Base-by-base conservation (phyloP, 2,888 invertebrate genomes). In the Anthophora plumipes region DNA sequence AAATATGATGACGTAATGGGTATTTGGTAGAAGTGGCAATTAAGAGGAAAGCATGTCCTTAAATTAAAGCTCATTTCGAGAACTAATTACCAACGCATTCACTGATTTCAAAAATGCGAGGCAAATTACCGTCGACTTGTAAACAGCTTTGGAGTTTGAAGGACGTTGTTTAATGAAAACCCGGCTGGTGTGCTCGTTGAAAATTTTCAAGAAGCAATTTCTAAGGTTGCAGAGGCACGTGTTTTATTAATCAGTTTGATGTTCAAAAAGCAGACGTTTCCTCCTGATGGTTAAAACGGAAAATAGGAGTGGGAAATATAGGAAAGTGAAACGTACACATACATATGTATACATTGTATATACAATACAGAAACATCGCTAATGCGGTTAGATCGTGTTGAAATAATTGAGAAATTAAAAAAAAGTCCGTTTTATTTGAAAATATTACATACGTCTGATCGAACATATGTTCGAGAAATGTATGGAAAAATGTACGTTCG, bases 381-480 rank as follows among this genome's bases (percentile, higher is more conserved):
- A n/a, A n/a, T n/a, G n/a, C n/a, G n/a, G n/a, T n/a, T n/a, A n/a
- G n/a, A n/a, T n/a, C n/a, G n/a, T n/a, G n/a, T n/a, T n/a, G n/a
- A n/a, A n/a, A n/a, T n/a, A n/a, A n/a, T n/a, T n/a, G n/a, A n/a
- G 31, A 4, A 31, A 31, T 1, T 1, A 31, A 31, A 31, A 4
- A 31, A 31, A 31, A 4, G 4, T 20, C 54, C 69, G 1, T 22
- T 59, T 37, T 12, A 25, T 20, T 11, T 20, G 70, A 67, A 66
- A 67, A 70, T 80, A 60, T 80, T 71, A 67, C 37, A 50, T 52
- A 48, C 43, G 48, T 39, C 43, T 55, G 76, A 75, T 71, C 46
- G 60, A 81, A 81, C 59, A 54, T 31, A 31, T 25, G 67, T 48
- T 61, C 22, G n/a, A 60, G 31, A 11, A 41, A 60, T 57, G 59